Evolutionary conservation across 2,888 invertebrate species (phyloP).

Genomic region (Allacma fusca): DNA sequence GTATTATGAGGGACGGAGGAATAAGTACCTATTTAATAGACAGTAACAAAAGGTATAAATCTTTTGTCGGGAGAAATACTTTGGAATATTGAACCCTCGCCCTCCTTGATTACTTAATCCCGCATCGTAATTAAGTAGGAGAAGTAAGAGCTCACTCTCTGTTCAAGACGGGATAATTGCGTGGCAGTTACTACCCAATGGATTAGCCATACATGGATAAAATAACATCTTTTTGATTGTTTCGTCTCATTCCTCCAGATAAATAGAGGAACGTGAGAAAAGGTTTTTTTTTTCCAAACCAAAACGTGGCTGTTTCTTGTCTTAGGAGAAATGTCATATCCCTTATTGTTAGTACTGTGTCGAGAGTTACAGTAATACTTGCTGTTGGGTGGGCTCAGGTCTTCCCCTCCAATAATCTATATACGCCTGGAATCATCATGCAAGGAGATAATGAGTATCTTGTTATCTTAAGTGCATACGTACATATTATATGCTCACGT

Average conservation of each 20-base stretch:
- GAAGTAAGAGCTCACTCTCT: not conserved
- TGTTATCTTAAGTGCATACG: no score
- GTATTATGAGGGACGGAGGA: no score
- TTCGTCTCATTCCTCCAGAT: no score
- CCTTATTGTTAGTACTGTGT: not conserved
- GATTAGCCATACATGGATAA: conserved; percentile 5
- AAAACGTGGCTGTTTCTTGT: no score
- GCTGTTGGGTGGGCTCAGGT: not conserved
- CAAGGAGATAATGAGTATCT: no score
- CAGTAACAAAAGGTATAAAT: not conserved
- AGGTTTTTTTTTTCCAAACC: no score
- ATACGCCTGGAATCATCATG: no score
- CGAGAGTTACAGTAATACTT: not conserved
- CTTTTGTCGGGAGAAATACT: conserved; percentile 5
- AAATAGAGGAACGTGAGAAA: no score
- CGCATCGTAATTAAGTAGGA: conserved; percentile 17
- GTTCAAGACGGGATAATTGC: not conserved
- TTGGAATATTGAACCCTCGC: not conserved
- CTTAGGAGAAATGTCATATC: no score
- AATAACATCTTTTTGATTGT: no score
- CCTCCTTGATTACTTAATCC: conserved; percentile 11
- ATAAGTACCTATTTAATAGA: not conserved
- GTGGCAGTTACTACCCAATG: not conserved
- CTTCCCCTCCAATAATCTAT: no score
- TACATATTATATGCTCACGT: no score